Base-by-base conservation (phyloP, 2,113 vertebrate species). In the Myodes glareolus region DNA sequence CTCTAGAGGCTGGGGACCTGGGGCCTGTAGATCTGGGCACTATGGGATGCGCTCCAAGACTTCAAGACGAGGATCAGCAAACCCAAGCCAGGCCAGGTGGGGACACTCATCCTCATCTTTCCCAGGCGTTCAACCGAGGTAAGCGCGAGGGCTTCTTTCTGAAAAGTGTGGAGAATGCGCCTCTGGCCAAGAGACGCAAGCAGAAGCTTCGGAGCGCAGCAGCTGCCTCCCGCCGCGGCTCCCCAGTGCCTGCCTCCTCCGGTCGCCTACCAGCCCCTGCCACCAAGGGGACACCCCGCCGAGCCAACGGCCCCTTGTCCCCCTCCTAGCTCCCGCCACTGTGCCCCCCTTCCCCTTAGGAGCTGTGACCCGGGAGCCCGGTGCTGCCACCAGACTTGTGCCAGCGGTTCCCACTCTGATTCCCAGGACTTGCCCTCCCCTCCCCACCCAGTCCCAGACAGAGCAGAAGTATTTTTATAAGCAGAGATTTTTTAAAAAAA, bases 131-230 rank as follows among this genome's bases (percentile, higher is more conserved):
- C 95, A 99, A 99, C 98, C 98, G 99, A 1, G 99, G 99, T 31
- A 99, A 99, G 91, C 98, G 99, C 2, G 99, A 99, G 92, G 99
- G 99, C 73, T 99, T 99, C 97, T 99, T 99, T 92, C 97, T 99
- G 90, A 99, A 99, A 98, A 99, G 99, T 1, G 99, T 99, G 33
- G 99, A 99, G 97, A 99, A 99, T 3, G 99, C 99, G 2, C 99
- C 99, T 0, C 98, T 99, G 0, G 99, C 99, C 45, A 99, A 99
- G 93, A 98, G 99, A 0, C 98, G 99, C 25, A 99, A 99, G 97
- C 98, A 99, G 45, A 99, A 99, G 97, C 99, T 99, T 98, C 99
- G 99, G 0, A 99, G 99, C 88, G 99, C 99, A 0, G 99, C 99
- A 0, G 98, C 99, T 0, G 98, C 99, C 17, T 99, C 99, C 97